Base-by-base conservation (phyloP, 2,888 invertebrate species). In the Azorinus chamasolen region DNA sequence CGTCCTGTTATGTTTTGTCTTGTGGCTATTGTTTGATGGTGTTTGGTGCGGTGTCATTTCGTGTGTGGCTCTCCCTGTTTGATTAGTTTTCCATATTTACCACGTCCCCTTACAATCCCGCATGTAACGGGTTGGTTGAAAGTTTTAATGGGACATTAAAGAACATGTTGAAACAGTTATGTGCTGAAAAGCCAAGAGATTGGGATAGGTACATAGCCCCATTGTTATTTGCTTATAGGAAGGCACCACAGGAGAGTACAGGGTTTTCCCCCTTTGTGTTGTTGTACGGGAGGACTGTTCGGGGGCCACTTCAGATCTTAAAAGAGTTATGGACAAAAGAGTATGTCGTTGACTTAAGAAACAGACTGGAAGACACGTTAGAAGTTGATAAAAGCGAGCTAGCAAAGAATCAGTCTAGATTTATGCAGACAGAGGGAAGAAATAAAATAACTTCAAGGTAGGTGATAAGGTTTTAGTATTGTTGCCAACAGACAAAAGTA, bases 401-500 rank as follows among this genome's bases (percentile, higher is more conserved):
- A 10, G 18, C 1, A 57, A 74, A 50, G 20, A 18, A 53, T 24
- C 18, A 46, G 3, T 2, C 27, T 6, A 46, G 72, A 22, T 64
- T 64, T 27, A 75, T 41, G 79, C 76, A 57, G 79, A 86, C 37
- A 27, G 24, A 14, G 81, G 69, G 32, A 59, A 73, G 1, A 71
- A 45, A 41, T 1, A 16, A 2, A 37, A 76, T 46, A n/a, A 46
- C 4, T 61, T 83, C 12, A 50, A 68, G 18, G 50, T 61, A n/a
- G 79, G 75, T n/a, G 83, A 83, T 10, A 65, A 69, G 22, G 83
- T 79, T 0, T 48, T 86, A 10, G 62, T 87, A 0, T 55, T 87
- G 16, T 27, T 84, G 1, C 83, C 83, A 2, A 85, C 84, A 0
- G 70, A 84, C 24, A n/a, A 48, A 10, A 84, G 83, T 61, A 86